Conservation (phyloP, 1,140 invertebrate species). For the Cotesia vestalis region DNA sequence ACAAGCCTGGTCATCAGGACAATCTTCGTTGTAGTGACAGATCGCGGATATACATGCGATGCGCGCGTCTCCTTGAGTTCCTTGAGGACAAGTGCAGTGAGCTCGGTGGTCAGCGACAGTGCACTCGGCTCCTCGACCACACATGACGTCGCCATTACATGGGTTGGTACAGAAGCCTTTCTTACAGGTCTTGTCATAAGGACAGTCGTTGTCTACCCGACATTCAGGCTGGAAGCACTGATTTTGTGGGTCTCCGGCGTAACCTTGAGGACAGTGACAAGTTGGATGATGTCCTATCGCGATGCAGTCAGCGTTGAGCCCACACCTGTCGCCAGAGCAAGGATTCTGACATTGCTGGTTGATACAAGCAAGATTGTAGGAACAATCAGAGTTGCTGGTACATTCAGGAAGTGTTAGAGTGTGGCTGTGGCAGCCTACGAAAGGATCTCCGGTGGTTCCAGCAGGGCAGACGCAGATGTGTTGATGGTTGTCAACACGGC, state of each 20-base stretch:
- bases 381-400: slow-evolving; percentile 76
- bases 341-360: slow-evolving; percentile 81
- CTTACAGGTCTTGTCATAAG: slow-evolving; percentile 83
- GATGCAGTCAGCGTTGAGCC: slow-evolving; percentile 79
- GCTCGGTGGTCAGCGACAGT: slow-evolving; percentile 76
- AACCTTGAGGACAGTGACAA: slow-evolving; percentile 83
- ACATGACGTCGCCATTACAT: slow-evolving; percentile 72
- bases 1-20: slow-evolving; percentile 85
- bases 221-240: slow-evolving; percentile 90
- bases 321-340: slow-evolving; percentile 82
- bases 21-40: slow-evolving; percentile 91
- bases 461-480: slow-evolving; percentile 80
- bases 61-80: slow-evolving; percentile 84
- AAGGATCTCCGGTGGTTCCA: slow-evolving; percentile 81
- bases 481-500: slow-evolving; percentile 77
- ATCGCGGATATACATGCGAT: slow-evolving; percentile 82
- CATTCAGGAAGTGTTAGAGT: slow-evolving; percentile 69
- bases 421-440: slow-evolving; percentile 80
- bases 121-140: slow-evolving; percentile 84
- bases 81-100: slow-evolving; percentile 83
- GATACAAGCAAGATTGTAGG: slow-evolving; percentile 80
- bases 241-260: slow-evolving; percentile 85
- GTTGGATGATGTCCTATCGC: slow-evolving; percentile 78
- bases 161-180: slow-evolving; percentile 83
- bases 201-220: slow-evolving; percentile 82